Conservation (phyloP, 2,888 invertebrate genomes). For the Agrotis exclamationis region DNA sequence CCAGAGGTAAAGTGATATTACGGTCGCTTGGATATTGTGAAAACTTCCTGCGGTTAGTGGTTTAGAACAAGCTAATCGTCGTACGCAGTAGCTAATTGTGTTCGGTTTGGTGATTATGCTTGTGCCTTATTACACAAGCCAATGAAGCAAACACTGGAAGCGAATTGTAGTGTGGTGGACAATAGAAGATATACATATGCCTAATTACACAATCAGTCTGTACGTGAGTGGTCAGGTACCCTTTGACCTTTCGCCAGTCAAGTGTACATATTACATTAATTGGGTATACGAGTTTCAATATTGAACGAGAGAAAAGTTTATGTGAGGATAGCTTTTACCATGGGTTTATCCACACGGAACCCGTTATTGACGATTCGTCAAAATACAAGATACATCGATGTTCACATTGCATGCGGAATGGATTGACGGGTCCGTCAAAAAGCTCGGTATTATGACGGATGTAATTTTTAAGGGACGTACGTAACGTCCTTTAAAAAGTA, state of each 20-base stretch:
- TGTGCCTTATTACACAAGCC: slow-evolving; percentile 5
- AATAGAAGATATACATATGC: background rate
- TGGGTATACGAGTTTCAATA: background rate
- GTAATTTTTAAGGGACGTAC: no score
- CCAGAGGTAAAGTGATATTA: slow-evolving; percentile 21
- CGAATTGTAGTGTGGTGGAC: slow-evolving; percentile 4
- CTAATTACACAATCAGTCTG: background rate
- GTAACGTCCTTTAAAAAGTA: no score
- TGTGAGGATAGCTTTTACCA: no score
- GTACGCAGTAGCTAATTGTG: background rate
- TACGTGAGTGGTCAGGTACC: background rate
- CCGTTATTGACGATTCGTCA: no score
- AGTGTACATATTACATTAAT: no score
- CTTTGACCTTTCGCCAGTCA: background rate
- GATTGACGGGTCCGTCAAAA: no score
- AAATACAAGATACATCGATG: no score
- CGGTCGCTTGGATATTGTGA: slow-evolving; percentile 17
- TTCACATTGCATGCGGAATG: no score
- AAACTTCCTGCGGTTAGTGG: slow-evolving; percentile 26
- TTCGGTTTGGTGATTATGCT: slow-evolving; percentile 19
- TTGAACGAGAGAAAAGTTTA: background rate
- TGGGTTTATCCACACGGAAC: no score
- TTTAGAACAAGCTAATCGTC: slow-evolving; percentile 5
- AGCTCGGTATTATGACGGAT: no score
- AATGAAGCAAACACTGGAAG: background rate